phyloP scores from a whole-genome alignment of 2,797 vertebrate genomes.

The Pteronotus mesoamericanus region DNA sequence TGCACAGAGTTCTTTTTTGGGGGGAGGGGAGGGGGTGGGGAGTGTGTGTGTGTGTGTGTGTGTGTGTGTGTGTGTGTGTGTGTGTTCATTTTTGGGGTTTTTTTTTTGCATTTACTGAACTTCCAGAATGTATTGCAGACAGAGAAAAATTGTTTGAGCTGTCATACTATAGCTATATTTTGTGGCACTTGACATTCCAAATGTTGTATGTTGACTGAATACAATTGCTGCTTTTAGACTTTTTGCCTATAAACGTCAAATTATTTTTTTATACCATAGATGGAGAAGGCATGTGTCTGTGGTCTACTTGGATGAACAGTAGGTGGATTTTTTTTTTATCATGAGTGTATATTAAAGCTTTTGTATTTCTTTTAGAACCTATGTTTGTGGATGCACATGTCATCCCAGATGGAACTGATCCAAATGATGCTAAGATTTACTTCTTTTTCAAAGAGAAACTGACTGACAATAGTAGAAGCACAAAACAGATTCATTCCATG shows the following conservation, averaged over 20 bases:
- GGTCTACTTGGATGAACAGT: background rate
- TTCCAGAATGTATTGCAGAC: background rate
- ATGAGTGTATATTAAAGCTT: background rate
- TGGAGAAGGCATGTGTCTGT: background rate
- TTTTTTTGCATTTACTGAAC: background rate
- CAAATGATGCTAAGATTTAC: slow-evolving; percentile 95
- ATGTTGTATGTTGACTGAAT: background rate
- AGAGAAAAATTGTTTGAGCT: background rate
- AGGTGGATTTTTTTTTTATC: background rate
- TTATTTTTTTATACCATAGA: background rate
- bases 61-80: no score
- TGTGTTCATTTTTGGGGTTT: no score
- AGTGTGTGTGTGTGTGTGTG: no score
- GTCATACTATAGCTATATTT: background rate
- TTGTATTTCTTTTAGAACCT: slow-evolving; percentile 86
- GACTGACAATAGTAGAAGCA: slow-evolving; percentile 93
- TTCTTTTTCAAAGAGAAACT: slow-evolving; percentile 98
- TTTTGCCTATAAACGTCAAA: background rate
- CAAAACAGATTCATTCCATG: slow-evolving; percentile 97
- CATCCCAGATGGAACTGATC: slow-evolving; percentile 95
- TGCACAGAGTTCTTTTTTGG: no score
- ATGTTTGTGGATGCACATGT: slow-evolving; percentile 96
- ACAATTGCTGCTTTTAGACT: background rate
- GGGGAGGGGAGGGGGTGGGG: no score
- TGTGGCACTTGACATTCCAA: background rate